Conservation (phyloP, 2,113 vertebrate species). For the Puntigrus tetrazona region DNA sequence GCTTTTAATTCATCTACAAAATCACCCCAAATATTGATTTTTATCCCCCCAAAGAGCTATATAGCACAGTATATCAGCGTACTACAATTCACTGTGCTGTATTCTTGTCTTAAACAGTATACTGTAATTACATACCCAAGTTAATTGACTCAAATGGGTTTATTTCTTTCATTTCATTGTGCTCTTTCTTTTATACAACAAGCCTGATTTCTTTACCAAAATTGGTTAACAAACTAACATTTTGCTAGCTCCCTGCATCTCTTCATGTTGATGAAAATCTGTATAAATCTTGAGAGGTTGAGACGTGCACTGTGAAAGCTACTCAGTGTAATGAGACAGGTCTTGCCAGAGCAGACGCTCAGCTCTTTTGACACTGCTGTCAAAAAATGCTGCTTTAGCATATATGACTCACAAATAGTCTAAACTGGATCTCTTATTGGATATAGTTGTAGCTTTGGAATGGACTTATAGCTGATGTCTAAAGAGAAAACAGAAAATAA, state of each 20-base stretch:
- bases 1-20: too few species aligned
- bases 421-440: slow-evolving; percentile 69
- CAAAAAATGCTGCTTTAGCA: slow-evolving; percentile 75
- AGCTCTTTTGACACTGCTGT: slow-evolving; percentile 66
- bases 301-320: slow-evolving; percentile 66
- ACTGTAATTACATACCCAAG: neutral
- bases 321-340: slow-evolving; percentile 75
- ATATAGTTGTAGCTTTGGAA: neutral
- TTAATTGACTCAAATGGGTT: neutral
- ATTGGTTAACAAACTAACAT: neutral
- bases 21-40: too few species aligned
- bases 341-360: slow-evolving; percentile 65
- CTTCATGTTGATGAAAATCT: slow-evolving; percentile 53
- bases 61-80: too few species aligned
- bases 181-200: neutral
- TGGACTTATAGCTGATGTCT: neutral
- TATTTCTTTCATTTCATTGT: slow-evolving; percentile 30
- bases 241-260: neutral
- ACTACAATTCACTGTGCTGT: neutral
- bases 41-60: too few species aligned
- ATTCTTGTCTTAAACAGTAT: neutral
- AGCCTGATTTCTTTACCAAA: neutral
- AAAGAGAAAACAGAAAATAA: neutral
- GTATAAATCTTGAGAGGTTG: slow-evolving; percentile 53
- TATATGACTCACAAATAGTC: slow-evolving; percentile 71